Evolutionary conservation across 2,888 invertebrate species (phyloP).

Genomic region (Cataglyphis altisquamis): DNA sequence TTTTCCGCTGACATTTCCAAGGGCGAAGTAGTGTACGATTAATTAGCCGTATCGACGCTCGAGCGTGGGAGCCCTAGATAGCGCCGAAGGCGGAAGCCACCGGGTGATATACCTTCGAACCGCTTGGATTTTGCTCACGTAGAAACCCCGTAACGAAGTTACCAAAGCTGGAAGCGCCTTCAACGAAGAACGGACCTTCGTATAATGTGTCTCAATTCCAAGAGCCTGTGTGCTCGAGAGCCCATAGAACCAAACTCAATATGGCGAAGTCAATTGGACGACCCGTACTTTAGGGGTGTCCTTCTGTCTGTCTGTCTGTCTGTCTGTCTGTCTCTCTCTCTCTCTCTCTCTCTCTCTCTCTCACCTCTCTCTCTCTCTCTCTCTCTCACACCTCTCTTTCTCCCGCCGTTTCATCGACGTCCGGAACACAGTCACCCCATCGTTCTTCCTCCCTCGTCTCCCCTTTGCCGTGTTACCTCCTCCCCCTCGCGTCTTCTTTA

Average conservation of each 20-base stretch:
- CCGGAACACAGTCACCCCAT: slow-evolving; percentile 54
- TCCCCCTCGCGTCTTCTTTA: slow-evolving; percentile 56
- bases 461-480: slow-evolving; percentile 44
- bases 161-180: slow-evolving; percentile 74
- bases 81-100: slow-evolving; percentile 33
- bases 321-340: too few relatives aligned
- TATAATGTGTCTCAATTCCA: slow-evolving; percentile 79
- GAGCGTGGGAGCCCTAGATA: not conserved
- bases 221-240: slow-evolving; percentile 82
- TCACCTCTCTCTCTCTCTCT: slow-evolving; percentile 61
- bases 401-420: slow-evolving; percentile 28
- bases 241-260: slow-evolving; percentile 85
- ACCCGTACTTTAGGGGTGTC: slow-evolving; percentile 80
- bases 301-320: too few relatives aligned
- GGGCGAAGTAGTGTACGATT: slow-evolving; percentile 52
- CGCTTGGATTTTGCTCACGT: slow-evolving; percentile 83
- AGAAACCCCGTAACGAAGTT: slow-evolving; percentile 81
- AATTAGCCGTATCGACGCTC: slow-evolving; percentile 50
- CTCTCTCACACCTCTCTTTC: slow-evolving; percentile 50
- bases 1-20: slow-evolving; percentile 23
- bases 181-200: slow-evolving; percentile 72
- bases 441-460: slow-evolving; percentile 33
- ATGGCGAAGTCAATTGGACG: slow-evolving; percentile 85
- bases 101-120: slow-evolving; percentile 46
- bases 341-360: not conserved